phyloP scores from a whole-genome alignment of 2,888 invertebrate genomes.

The Noctua pronuba region DNA sequence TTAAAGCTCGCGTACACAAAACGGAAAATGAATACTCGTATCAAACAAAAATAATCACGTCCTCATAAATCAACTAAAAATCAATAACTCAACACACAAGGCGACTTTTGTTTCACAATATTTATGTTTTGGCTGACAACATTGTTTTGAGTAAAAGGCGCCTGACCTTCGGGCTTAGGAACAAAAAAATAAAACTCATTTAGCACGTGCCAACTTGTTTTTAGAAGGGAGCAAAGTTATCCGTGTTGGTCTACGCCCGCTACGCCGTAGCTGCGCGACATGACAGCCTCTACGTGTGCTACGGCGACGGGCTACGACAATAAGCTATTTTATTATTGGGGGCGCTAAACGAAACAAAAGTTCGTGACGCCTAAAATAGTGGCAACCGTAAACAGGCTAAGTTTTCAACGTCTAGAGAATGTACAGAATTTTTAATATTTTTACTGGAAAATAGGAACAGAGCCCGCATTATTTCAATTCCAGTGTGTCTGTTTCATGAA shows the following conservation, averaged over 20 bases:
- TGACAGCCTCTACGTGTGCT: slow-evolving; percentile 70
- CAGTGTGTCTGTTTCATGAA: slow-evolving; percentile 17
- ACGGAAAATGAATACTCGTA: background rate
- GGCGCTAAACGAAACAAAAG: slow-evolving; percentile 39
- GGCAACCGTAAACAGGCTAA: slow-evolving; percentile 18
- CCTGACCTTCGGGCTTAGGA: slow-evolving; percentile 41
- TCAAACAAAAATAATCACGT: slow-evolving; percentile 18
- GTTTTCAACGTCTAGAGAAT: slow-evolving; percentile 27
- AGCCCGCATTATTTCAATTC: slow-evolving; percentile 26
- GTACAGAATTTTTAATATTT: slow-evolving; percentile 24
- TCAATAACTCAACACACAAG: slow-evolving; percentile 25
- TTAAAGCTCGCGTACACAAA: background rate
- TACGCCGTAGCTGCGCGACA: slow-evolving; percentile 54
- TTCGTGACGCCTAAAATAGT: slow-evolving; percentile 43
- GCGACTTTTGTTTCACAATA: slow-evolving; percentile 30
- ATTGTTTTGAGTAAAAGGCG: slow-evolving; percentile 47
- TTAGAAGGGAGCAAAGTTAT: slow-evolving; percentile 53
- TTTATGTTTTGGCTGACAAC: slow-evolving; percentile 45
- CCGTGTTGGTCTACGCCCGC: slow-evolving; percentile 52
- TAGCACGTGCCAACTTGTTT: slow-evolving; percentile 62
- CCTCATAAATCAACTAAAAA: slow-evolving; percentile 22
- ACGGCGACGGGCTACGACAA: slow-evolving; percentile 61
- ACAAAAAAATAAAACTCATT: slow-evolving; percentile 58
- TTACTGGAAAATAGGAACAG: slow-evolving; percentile 28
- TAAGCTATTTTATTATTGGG: slow-evolving; percentile 56